A percentile compares a stretch with the other conserved stretches of the same genome.
Evolutionary conservation across 1,140 invertebrate species (phyloP).

Genomic region (Eufriesea mexicana): DNA sequence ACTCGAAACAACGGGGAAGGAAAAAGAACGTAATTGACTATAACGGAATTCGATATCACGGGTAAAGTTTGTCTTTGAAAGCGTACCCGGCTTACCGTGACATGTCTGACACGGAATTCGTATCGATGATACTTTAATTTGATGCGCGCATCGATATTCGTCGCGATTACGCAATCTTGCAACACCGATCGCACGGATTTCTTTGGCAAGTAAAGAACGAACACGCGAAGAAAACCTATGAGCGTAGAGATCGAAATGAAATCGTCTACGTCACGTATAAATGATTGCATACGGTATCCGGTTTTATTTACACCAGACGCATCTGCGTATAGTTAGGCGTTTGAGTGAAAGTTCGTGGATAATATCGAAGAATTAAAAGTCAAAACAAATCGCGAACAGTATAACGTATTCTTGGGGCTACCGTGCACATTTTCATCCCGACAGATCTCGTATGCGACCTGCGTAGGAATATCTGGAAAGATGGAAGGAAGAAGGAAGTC

Average conservation of each 20-base stretch:
- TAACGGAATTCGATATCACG: not conserved
- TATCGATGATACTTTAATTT: not conserved
- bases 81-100: not conserved
- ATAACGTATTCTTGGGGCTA: not conserved
- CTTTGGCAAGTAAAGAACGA: not conserved
- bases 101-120: not conserved
- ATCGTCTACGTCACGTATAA: not conserved
- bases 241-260: not conserved
- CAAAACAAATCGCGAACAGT: not conserved
- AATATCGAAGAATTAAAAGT: not conserved
- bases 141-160: not conserved
- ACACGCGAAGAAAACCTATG: no score
- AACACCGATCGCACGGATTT: no score
- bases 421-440: not conserved
- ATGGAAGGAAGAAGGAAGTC: conserved; percentile 24
- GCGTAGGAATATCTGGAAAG: not conserved
- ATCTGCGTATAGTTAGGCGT: no score
- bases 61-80: not conserved
- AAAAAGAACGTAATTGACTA: not conserved
- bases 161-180: not conserved
- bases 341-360: conserved; percentile 3
- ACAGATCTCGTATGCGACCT: not conserved
- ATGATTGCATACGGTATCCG: not conserved
- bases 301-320: not conserved
- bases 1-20: not conserved